Evolutionary conservation across 2,888 invertebrate species (phyloP).

Genomic region (Amorpha juglandis): DNA sequence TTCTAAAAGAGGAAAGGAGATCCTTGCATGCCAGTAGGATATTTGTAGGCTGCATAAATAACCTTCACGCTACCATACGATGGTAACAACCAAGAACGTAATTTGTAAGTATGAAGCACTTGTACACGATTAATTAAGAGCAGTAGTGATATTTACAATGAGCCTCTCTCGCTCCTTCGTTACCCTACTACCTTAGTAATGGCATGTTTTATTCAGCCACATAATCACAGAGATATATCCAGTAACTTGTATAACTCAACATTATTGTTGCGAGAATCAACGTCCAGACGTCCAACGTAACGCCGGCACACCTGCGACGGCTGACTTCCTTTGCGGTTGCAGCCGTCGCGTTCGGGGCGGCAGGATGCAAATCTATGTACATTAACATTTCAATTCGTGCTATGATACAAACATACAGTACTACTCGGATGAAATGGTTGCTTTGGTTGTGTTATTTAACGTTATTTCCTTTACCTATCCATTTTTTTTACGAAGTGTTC

Average conservation of each 20-base stretch:
- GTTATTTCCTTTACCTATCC: background rate
- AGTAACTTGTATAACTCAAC: background rate
- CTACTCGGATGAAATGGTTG: background rate
- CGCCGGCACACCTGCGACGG: slow-evolving; percentile 2
- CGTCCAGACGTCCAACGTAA: background rate
- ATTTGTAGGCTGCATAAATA: no score
- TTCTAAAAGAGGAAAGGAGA: no score
- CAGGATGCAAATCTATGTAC: slow-evolving; percentile 31
- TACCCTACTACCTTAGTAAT: no score
- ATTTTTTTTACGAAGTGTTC: no score
- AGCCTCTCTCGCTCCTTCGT: no score
- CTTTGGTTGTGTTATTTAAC: background rate
- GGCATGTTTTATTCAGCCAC: background rate
- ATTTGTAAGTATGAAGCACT: no score
- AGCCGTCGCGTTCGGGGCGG: slow-evolving; percentile 23
- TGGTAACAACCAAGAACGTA: no score
- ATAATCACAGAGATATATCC: background rate
- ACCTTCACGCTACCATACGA: no score
- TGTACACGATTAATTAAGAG: no score
- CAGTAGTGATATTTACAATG: no score
- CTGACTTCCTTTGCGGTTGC: slow-evolving; percentile 17
- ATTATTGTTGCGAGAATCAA: background rate
- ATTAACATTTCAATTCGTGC: slow-evolving; percentile 42
- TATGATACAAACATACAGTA: slow-evolving; percentile 7
- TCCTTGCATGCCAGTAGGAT: no score